These are phyloP conservation scores for Mythimna loreyi DNA, from an alignment of 2,888 invertebrate species.

Conservation along the genomic window DNA sequence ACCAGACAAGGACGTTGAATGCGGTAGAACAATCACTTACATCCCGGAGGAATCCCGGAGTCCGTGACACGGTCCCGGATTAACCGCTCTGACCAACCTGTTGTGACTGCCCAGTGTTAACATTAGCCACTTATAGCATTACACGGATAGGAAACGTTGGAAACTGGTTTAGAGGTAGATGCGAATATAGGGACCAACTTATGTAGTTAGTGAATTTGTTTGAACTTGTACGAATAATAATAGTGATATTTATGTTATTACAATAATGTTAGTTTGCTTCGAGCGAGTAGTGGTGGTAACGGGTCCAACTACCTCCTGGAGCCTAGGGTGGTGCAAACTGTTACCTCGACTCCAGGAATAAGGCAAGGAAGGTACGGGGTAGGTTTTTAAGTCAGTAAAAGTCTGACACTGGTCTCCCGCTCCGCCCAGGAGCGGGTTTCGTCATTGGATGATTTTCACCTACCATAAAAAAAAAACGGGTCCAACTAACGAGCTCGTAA, in stretches of 20 bases:
- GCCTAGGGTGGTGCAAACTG: no score
- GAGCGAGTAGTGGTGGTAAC: no score
- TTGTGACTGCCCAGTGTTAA: conserved; percentile 44
- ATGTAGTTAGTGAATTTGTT: conserved; percentile 16
- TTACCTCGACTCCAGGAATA: no score
- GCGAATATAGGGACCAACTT: conserved; percentile 1
- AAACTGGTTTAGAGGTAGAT: not conserved
- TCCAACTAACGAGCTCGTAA: no score
- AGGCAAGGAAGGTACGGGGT: no score
- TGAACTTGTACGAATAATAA: not conserved
- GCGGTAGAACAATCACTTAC: conserved; percentile 35
- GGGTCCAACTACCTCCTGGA: no score
- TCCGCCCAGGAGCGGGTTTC: no score
- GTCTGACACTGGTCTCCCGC: no score
- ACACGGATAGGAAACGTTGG: conserved; percentile 20
- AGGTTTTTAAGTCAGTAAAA: no score
- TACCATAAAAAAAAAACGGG: no score
- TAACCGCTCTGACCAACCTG: conserved; percentile 40
- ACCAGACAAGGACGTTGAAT: not conserved
- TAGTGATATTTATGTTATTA: not conserved
- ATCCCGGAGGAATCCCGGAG: conserved; percentile 36
- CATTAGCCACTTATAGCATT: conserved; percentile 40
- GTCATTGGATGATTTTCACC: no score
- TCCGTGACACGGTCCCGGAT: conserved; percentile 33
- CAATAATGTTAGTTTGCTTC: no score